These are phyloP conservation scores for Hepsetus odoe DNA, from an alignment of 2,113 vertebrate genomes.

Conservation along the genomic window DNA sequence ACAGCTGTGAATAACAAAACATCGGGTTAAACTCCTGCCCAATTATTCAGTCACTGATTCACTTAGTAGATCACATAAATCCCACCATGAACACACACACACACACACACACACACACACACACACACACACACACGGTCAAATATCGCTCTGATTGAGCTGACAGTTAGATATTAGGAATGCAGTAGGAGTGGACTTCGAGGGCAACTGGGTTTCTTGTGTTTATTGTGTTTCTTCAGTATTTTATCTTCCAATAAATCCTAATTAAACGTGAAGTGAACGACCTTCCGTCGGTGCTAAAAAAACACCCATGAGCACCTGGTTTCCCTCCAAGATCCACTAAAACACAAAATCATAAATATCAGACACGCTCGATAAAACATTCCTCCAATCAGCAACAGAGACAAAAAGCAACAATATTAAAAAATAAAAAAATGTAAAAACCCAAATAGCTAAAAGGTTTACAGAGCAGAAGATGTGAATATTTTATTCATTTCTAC, in stretches of 20 bases:
- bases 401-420: neutral
- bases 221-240: too few species aligned
- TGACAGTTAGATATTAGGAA: neutral
- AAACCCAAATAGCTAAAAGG: neutral
- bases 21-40: neutral
- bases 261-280: too few species aligned
- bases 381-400: neutral
- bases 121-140: neutral
- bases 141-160: too few species aligned
- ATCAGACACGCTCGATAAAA: constrained; percentile 48
- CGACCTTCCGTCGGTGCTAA: too few species aligned
- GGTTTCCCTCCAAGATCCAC: constrained; percentile 48
- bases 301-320: too few species aligned
- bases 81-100: neutral
- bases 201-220: constrained; percentile 24
- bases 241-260: too few species aligned
- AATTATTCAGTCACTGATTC: neutral
- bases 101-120: neutral
- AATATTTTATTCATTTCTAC: too few species aligned
- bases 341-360: neutral
- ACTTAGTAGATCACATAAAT: neutral
- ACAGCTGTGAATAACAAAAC: neutral
- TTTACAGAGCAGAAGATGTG: neutral
- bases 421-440: neutral
- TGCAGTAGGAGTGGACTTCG: neutral